phyloP scores from a whole-genome alignment of 2,113 vertebrate genomes.

The Parus major region DNA sequence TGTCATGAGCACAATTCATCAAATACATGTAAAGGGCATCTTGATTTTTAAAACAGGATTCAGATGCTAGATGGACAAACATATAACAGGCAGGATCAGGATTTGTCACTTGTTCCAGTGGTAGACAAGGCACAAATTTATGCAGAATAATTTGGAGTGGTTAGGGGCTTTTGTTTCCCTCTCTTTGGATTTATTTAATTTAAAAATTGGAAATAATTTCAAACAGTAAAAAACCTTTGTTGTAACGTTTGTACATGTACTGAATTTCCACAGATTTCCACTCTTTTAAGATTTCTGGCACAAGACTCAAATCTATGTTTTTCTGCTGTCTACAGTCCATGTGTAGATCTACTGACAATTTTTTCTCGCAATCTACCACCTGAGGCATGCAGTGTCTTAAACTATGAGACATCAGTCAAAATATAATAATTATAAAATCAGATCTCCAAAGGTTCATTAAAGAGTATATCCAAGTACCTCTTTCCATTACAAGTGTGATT shows the following conservation, averaged over 20 bases:
- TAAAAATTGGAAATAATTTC: slow-evolving; percentile 46
- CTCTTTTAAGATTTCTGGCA: slow-evolving; percentile 4
- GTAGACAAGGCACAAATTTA: slow-evolving; percentile 22
- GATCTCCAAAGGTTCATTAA: slow-evolving; percentile 27
- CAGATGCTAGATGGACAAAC: not conserved
- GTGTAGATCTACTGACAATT: not conserved
- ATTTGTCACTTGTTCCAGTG: not conserved
- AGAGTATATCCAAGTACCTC: not conserved
- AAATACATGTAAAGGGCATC: slow-evolving; percentile 16
- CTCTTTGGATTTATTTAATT: slow-evolving; percentile 12
- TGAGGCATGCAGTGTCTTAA: not conserved
- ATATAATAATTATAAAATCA: slow-evolving; percentile 26
- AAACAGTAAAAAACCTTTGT: slow-evolving; percentile 11
- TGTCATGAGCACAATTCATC: not conserved
- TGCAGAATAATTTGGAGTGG: not conserved
- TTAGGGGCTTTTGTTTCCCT: not conserved
- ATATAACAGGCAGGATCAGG: not conserved
- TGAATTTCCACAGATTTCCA: slow-evolving; percentile 2
- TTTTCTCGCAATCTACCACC: not conserved
- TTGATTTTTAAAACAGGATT: not conserved
- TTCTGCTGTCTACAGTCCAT: not conserved
- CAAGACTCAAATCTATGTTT: not conserved
- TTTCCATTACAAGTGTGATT: slow-evolving; percentile 21
- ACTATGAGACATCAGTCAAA: not conserved
- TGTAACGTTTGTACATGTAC: not conserved